phyloP scores from a whole-genome alignment of 2,113 vertebrate species.

The Brevimyrus niger region DNA sequence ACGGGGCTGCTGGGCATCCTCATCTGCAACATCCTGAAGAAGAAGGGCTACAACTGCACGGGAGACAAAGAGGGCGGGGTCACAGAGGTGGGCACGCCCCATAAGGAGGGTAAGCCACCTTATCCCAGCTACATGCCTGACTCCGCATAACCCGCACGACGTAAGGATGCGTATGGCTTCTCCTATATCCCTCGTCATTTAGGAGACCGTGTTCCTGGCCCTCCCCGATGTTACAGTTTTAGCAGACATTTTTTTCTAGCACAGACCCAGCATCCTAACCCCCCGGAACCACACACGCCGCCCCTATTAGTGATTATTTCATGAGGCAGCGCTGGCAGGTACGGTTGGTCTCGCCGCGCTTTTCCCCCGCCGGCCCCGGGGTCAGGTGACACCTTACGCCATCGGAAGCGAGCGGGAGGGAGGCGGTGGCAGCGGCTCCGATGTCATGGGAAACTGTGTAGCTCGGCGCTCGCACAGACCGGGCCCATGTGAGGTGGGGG shows the following conservation, averaged over 20 bases:
- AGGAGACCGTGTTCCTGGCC: not conserved
- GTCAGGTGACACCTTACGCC: not conserved
- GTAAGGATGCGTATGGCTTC: not conserved
- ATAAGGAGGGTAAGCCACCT: conserved; percentile 65
- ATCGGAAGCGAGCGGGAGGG: not conserved
- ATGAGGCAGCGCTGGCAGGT: not conserved
- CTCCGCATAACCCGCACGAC: conserved; percentile 23
- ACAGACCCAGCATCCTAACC: not conserved
- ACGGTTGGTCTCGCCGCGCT: not conserved
- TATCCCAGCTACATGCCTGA: not conserved
- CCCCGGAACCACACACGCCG: not conserved
- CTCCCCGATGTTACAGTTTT: not conserved
- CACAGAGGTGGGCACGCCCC: conserved; percentile 42
- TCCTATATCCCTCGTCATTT: not conserved
- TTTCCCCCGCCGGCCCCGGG: not conserved
- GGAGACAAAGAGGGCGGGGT: conserved; percentile 71
- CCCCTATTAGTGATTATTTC: not conserved
- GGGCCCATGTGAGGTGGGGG: not conserved
- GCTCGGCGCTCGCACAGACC: not conserved
- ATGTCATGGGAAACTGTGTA: not conserved
- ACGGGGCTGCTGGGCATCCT: conserved; percentile 88
- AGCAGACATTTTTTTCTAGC: not conserved
- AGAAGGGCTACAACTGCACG: conserved; percentile 81
- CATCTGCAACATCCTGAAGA: conserved; percentile 89
- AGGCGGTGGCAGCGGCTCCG: not conserved